A percentile compares a stretch with the other conserved stretches of the same genome.
These are phyloP conservation scores for Eptesicus fuscus DNA, from an alignment of 2,113 vertebrate species.

Conservation along the genomic window DNA sequence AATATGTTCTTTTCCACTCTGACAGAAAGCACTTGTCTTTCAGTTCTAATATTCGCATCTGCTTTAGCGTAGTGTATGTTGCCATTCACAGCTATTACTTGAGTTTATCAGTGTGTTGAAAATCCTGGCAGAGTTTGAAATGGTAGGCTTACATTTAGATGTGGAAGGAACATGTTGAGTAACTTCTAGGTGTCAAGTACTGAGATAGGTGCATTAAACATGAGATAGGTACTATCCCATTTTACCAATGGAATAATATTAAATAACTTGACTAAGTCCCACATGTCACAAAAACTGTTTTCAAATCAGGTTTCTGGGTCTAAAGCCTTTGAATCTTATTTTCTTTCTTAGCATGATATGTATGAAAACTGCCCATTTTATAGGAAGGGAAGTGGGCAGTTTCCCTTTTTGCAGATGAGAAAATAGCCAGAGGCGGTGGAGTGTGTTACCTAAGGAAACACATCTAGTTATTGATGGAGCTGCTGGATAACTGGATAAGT, in stretches of 20 bases:
- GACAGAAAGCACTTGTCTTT: background rate
- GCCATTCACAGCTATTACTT: background rate
- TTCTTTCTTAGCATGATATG: background rate
- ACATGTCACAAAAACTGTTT: background rate
- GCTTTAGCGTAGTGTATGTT: background rate
- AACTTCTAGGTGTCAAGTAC: background rate
- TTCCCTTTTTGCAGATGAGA: background rate
- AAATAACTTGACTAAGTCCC: background rate
- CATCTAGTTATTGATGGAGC: background rate
- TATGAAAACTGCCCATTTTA: background rate
- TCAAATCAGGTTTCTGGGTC: slow-evolving; percentile 2
- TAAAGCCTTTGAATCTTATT: background rate
- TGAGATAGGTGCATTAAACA: background rate
- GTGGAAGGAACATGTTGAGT: background rate
- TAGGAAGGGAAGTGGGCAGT: background rate
- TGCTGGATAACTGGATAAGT: background rate
- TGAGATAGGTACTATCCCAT: background rate
- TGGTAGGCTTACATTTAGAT: background rate
- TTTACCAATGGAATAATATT: background rate
- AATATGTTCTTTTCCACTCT: background rate
- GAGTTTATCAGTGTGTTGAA: background rate
- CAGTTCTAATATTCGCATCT: background rate
- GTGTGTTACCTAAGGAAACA: background rate
- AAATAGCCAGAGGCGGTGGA: background rate
- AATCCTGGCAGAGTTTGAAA: background rate